Conservation (phyloP, 2,797 vertebrate genomes). For the Alauda arvensis region DNA sequence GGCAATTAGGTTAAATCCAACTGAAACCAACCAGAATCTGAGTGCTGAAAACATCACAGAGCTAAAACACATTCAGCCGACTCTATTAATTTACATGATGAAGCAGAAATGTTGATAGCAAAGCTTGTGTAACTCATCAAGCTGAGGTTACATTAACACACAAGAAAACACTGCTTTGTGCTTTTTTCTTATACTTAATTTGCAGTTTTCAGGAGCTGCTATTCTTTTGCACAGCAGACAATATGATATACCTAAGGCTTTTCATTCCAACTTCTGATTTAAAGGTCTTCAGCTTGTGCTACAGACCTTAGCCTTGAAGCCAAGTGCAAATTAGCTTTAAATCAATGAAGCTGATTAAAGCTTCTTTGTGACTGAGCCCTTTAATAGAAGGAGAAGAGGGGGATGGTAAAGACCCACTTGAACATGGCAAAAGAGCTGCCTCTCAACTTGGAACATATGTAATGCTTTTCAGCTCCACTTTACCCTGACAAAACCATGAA, state of each 20-base stretch:
- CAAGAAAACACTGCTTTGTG: constrained; percentile 66
- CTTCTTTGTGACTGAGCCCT: constrained; percentile 71
- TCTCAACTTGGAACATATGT: constrained; percentile 76
- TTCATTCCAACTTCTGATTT: constrained; percentile 74
- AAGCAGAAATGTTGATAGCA: constrained; percentile 61
- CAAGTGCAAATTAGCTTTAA: constrained; percentile 83
- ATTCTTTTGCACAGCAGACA: constrained; percentile 66
- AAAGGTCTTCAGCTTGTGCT: constrained; percentile 77
- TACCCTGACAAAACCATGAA: constrained; percentile 70
- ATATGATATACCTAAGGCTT: constrained; percentile 73
- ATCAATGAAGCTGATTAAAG: constrained; percentile 84
- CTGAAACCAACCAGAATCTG: constrained; percentile 67
- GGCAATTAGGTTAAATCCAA: constrained; percentile 72
- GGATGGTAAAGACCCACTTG: constrained; percentile 71
- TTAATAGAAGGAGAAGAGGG: constrained; percentile 60
- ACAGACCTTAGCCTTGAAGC: constrained; percentile 78
- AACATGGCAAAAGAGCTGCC: constrained; percentile 73
- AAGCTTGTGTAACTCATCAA: constrained; percentile 31
- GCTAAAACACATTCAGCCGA: constrained; percentile 46
- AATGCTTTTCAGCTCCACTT: constrained; percentile 72
- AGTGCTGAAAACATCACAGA: constrained; percentile 59
- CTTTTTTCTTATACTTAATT: constrained; percentile 66
- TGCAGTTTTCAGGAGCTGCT: constrained; percentile 64
- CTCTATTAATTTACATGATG: constrained; percentile 66
- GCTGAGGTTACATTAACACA: constrained; percentile 63